Evolutionary conservation across 2,797 vertebrate species (phyloP), one percentile per base, ranked within the genome.

Genomic region (Lagocephalus sceleratus): DNA sequence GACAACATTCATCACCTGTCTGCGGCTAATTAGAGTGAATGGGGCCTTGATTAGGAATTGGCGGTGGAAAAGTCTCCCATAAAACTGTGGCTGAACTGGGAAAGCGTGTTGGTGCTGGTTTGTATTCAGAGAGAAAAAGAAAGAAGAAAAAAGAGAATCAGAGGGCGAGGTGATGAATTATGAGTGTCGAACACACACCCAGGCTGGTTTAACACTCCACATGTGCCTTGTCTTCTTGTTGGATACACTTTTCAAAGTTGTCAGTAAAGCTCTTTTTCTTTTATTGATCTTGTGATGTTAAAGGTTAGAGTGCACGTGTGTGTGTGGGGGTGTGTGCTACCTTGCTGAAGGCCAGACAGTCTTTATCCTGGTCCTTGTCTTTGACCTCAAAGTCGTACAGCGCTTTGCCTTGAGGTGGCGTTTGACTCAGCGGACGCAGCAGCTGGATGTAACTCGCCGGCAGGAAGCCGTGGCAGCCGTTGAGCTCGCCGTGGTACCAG

Each of bases 331-430:
- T 38, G 20, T 54, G 32, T 4, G 20, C 32, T 52, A 99, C 97
- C 95, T 99, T 99, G 71, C 92, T 94, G 85, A 99, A 99, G 51
- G 95, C 93, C 87, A 99, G 84, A 73, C 97, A 99, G 84, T 99
- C 96, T 80, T 97, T 97, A 83, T 99, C 97, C 85, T 97, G 94
- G 83, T 99, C 95, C 85, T 94, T 94, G 85, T 98, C 95, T 84
- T 97, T 98, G 79, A 99, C 94, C 88, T 98, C 94, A 48, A 99
- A 99, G 88, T 99, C 96, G 0, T 99, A 99, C 81, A 99, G 91
- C 9, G 97, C 96, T 89, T 98, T 98, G 69, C 97, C 95, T 80
- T 98, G 95, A 39, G 97, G 95, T 0, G 92, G 93, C 29, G 94
- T 92, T 60, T 95, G 95, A 0, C 94, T 94, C 69, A 97, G 89